Conservation (phyloP, 2,888 invertebrate species). For the Leucophenga montana region DNA sequence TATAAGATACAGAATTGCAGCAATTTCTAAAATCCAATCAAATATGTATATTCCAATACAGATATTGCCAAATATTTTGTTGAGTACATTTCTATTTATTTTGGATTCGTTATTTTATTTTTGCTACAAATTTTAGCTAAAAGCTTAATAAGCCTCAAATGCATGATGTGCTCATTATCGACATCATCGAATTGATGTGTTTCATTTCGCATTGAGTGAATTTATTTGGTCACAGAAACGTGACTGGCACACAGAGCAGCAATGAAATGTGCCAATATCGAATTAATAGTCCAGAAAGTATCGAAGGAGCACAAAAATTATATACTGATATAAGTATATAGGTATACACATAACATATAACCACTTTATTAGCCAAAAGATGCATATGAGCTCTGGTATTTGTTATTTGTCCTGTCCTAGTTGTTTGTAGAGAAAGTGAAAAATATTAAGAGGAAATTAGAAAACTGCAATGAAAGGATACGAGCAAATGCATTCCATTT, state of each 20-base stretch:
- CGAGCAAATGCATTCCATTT: too few relatives aligned
- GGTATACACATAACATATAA: constrained; percentile 51
- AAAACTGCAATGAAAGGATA: too few relatives aligned
- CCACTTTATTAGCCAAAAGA: constrained; percentile 27
- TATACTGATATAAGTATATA: too few relatives aligned
- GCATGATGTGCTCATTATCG: background rate
- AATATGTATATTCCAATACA: too few relatives aligned
- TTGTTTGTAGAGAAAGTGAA: too few relatives aligned
- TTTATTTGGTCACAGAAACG: constrained; percentile 48
- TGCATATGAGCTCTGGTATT: too few relatives aligned
- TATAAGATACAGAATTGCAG: too few relatives aligned
- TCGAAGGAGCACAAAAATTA: constrained; percentile 28
- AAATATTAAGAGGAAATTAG: too few relatives aligned
- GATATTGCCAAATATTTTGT: too few relatives aligned
- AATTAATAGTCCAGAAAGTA: constrained; percentile 49
- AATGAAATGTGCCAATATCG: constrained; percentile 17
- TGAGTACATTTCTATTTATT: too few relatives aligned
- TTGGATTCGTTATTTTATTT: constrained; percentile 42
- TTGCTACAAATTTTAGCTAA: constrained; percentile 43
- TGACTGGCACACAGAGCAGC: constrained; percentile 43
- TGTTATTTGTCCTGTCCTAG: too few relatives aligned
- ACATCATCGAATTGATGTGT: constrained; percentile 7
- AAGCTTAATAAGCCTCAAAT: background rate
- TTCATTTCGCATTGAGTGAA: constrained; percentile 36
- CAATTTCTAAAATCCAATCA: too few relatives aligned